phyloP scores from a whole-genome alignment of 2,113 vertebrate genomes.

The Mustelus asterias region DNA sequence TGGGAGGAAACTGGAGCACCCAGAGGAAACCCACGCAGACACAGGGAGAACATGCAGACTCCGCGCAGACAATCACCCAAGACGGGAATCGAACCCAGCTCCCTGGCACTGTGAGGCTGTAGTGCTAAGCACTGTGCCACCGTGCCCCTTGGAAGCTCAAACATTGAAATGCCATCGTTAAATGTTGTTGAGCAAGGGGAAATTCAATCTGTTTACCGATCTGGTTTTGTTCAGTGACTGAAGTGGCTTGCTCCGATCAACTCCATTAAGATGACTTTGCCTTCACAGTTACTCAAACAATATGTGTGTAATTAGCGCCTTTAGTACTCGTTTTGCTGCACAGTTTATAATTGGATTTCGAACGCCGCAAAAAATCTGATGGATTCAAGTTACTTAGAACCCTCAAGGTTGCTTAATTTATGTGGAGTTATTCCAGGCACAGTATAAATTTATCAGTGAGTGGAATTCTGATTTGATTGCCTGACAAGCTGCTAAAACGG shows the following conservation, averaged over 20 bases:
- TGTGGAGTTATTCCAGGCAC: neutral
- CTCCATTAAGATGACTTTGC: neutral
- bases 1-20: no score
- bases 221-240: neutral
- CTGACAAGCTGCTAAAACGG: neutral
- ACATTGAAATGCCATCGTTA: neutral
- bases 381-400: neutral
- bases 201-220: neutral
- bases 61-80: no score
- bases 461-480: neutral
- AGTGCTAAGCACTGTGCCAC: no score
- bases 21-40: no score
- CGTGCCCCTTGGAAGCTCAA: neutral
- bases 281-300: neutral
- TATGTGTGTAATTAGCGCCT: neutral
- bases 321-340: neutral
- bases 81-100: no score
- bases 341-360: conserved; percentile 7
- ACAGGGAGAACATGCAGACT: no score
- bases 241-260: neutral
- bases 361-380: neutral
- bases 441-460: neutral
- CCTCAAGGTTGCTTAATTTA: conserved; percentile 4
- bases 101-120: no score
- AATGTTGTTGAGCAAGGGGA: neutral